Conservation (phyloP, 1,140 invertebrate species). For the Eubasilissa regina region DNA sequence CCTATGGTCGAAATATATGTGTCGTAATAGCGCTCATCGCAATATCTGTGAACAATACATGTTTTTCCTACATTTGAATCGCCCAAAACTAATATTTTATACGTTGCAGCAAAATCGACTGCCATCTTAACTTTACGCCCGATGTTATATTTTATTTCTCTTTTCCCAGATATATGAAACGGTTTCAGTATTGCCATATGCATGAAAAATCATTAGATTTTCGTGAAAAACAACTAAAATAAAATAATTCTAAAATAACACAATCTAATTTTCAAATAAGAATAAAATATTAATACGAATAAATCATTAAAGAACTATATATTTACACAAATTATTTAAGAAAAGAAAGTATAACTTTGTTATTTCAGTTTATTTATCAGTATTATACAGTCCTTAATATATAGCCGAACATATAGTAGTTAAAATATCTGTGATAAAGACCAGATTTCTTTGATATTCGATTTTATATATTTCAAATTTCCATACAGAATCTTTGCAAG, state of each 20-base stretch:
- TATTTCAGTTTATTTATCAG: too few species aligned
- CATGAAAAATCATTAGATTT: slow-evolving; percentile 35
- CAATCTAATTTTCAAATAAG: too few species aligned
- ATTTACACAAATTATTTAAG: slow-evolving; percentile 1
- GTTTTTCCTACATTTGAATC: slow-evolving; percentile 95
- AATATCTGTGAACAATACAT: slow-evolving; percentile 92
- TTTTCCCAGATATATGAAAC: slow-evolving; percentile 35
- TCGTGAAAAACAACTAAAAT: background rate
- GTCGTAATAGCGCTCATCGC: slow-evolving; percentile 91
- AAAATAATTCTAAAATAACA: background rate
- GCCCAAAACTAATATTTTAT: slow-evolving; percentile 89
- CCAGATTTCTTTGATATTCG: too few species aligned
- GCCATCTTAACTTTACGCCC: slow-evolving; percentile 75
- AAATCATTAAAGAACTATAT: too few species aligned
- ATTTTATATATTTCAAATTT: too few species aligned
- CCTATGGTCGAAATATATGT: slow-evolving; percentile 94
- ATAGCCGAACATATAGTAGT: too few species aligned
- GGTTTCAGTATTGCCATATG: slow-evolving; percentile 23
- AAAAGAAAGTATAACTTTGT: too few species aligned
- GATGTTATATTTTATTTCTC: slow-evolving; percentile 51
- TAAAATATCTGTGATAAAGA: too few species aligned
- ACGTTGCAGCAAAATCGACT: slow-evolving; percentile 86
- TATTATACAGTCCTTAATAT: too few species aligned
- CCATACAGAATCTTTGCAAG: too few species aligned
- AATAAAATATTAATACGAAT: too few species aligned